phyloP scores from a whole-genome alignment of 2,113 vertebrate genomes.

The Rhipidura dahli region DNA sequence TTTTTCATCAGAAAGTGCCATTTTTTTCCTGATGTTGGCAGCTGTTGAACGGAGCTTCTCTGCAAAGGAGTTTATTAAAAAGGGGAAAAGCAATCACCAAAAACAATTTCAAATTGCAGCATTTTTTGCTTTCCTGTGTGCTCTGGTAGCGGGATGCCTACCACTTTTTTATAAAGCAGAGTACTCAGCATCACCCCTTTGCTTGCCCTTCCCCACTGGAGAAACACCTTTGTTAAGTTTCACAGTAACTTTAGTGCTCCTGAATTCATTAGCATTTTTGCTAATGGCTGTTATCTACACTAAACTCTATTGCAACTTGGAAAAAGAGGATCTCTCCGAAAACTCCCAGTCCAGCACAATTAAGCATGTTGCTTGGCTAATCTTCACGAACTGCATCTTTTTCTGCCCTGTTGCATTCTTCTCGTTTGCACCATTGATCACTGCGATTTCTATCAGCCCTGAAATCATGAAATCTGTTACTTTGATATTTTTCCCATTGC shows the following conservation, averaged over 20 bases:
- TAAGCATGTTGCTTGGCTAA: conserved; percentile 95
- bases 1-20: conserved; percentile 92
- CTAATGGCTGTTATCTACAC: conserved; percentile 93
- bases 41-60: conserved; percentile 89
- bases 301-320: conserved; percentile 93
- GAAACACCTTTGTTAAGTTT: conserved; percentile 85
- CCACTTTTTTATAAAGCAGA: conserved; percentile 80
- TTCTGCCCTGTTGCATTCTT: conserved; percentile 97
- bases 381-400: conserved; percentile 98
- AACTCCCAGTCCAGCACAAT: conserved; percentile 86
- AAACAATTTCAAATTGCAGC: conserved; percentile 79
- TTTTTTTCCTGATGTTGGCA: conserved; percentile 86
- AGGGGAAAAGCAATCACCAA: conserved; percentile 73
- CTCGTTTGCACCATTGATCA: conserved; percentile 90
- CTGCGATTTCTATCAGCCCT: conserved; percentile 84
- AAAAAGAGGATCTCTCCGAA: conserved; percentile 88
- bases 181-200: conserved; percentile 87
- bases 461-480: conserved; percentile 96
- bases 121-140: conserved; percentile 77
- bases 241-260: conserved; percentile 89
- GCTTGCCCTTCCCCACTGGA: conserved; percentile 90
- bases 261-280: conserved; percentile 91
- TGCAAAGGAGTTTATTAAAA: conserved; percentile 82
- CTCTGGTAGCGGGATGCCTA: conserved; percentile 82
- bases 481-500: conserved; percentile 93